Base-by-base conservation (phyloP, 2,797 vertebrate genomes). In the Myioborus melanocephalus region DNA sequence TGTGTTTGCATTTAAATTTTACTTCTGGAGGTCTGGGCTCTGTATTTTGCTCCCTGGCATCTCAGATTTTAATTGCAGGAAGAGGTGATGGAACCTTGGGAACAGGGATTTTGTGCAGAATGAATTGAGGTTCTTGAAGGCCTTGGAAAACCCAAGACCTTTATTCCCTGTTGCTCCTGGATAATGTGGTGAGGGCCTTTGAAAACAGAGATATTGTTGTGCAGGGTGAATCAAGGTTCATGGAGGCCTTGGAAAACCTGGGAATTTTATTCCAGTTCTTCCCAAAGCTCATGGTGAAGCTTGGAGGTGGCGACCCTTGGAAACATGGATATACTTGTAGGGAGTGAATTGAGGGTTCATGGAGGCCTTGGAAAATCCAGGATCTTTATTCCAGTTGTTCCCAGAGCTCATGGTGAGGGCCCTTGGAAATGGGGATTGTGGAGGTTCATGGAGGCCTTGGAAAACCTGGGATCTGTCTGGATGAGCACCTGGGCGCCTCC, bases 31-130 rank as follows among this genome's bases (percentile, higher is more conserved):
- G 4, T 6, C 7, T 20, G 52, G 7, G 5, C 16, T 88, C 43
- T 0, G 0, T 81, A 0, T 70, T 91, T 76, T 59, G 5, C 12
- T 9, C 4, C 0, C 7, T 17, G 60, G 12, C 2, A 1, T 30
- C 47, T 9, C 12, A 10, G 5, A 8, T 28, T 37, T 61, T 30
- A 43, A 16, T 8, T 56, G 28, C 10, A 14, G 10, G 59, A 17
- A 35, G 55, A 22, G 50, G 15, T 37, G 43, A 6, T 35, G 15
- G 28, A 8, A 17, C 21, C 2, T 53, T 35, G 49, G 47, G 19
- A 63, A 30, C 6, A 35, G 55, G 15, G 13, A 37, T 37, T 9
- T 37, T 37, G 56, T 59, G 15, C 11, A 27, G 34, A 10, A 23
- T 12, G 64, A 57, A 7, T 14, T 5, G 35, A 30, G 37, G 9